A percentile compares a stretch with the other conserved stretches of the same genome.
These are phyloP conservation scores for Thaumatotibia leucotreta DNA, from an alignment of 1,140 invertebrate genomes.

Conservation along the genomic window DNA sequence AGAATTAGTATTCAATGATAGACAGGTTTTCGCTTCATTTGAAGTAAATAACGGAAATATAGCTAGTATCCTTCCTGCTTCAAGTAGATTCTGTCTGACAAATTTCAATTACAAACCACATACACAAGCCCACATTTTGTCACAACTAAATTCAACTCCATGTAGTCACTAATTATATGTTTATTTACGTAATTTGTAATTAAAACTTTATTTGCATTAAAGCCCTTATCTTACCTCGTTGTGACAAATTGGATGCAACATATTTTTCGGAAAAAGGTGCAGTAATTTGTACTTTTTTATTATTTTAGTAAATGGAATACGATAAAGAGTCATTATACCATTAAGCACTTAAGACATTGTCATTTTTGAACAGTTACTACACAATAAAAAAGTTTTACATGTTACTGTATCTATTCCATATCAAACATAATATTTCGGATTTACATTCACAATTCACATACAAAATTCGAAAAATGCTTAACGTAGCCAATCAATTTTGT, in stretches of 20 bases:
- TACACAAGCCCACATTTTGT: neutral
- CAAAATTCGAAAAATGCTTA: neutral
- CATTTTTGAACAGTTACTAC: too few relatives aligned
- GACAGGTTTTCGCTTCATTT: neutral
- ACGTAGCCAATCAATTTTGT: neutral
- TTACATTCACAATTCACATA: neutral
- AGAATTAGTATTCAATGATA: neutral
- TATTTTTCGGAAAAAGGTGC: neutral
- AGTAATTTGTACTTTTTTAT: neutral
- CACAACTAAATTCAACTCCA: neutral
- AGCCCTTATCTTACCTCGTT: neutral
- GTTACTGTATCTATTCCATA: neutral
- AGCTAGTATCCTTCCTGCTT: conserved; percentile 7
- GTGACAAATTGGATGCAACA: neutral
- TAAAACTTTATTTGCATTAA: too few relatives aligned
- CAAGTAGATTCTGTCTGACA: neutral
- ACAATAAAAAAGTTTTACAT: neutral
- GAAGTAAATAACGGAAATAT: neutral
- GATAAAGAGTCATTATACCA: too few relatives aligned
- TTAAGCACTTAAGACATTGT: too few relatives aligned
- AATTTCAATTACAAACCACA: neutral
- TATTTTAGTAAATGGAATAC: too few relatives aligned
- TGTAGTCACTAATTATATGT: neutral
- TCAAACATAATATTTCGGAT: neutral
- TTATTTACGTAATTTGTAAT: neutral